Base-by-base conservation (phyloP, 2,888 invertebrate species). In the Aporophyla nigra region DNA sequence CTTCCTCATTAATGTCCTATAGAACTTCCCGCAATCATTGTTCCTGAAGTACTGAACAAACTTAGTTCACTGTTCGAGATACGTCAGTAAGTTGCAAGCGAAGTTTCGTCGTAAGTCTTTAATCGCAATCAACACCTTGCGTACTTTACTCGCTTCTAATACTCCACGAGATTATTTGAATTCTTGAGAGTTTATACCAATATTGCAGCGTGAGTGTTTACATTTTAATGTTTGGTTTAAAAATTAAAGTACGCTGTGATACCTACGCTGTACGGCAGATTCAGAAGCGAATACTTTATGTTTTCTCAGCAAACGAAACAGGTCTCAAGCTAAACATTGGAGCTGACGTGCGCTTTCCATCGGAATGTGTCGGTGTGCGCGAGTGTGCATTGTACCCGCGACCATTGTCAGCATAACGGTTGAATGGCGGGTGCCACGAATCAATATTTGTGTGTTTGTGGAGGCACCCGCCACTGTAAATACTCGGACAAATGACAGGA, bases 401-500 rank as follows among this genome's bases (percentile, higher is more conserved):
- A 62, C 79, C 76, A 85, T 74, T 87, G 86, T 88, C 79, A 78
- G 87, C 69, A 85, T 87, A 90, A 86, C 89, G 90, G 91, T 79
- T n/a, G 76, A 79, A 76, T 77, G 83, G 86, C 85, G 86, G 84
- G 84, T 88, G 82, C 83, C 68, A 76, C 83, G 79, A 86, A 89
- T 86, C 88, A 90, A 91, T 91, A 89, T 92, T 91, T 88, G 89
- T 85, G 76, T 91, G 88, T 91, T 91, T 89, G 90, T 82, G 75
- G 82, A 86, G 82, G 79, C 81, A 82, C 74, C 84, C 86, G 76
- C 85, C 74, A 61, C 76, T 80, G 89, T 87, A 73, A 87, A 89
- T 80, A 78, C 59, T 72, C 69, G 27, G 54, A 53, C 71, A 62
- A 73, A 66, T 65, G 68, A 78, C 84, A 74, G 83, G 80, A 87